Evolutionary conservation across 2,888 invertebrate species (phyloP).

Genomic region (Pocota personata): DNA sequence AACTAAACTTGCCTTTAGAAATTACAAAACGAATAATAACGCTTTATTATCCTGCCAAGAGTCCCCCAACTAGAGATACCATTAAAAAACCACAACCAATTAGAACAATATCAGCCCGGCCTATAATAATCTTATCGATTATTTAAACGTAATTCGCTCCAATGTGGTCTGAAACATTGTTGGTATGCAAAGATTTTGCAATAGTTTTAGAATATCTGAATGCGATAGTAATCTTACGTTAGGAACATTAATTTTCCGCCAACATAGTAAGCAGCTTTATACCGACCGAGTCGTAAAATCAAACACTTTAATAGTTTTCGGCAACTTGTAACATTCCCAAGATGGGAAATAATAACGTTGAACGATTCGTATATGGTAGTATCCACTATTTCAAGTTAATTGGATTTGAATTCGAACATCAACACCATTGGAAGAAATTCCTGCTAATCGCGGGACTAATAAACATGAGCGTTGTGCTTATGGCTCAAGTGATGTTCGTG

Average conservation of each 20-base stretch:
- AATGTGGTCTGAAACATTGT: neutral
- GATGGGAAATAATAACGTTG: slow-evolving; percentile 25
- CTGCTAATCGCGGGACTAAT: neutral
- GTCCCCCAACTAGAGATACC: no score
- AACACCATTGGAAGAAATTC: neutral
- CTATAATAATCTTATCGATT: no score
- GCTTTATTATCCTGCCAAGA: no score
- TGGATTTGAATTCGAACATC: slow-evolving; percentile 37
- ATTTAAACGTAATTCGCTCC: neutral
- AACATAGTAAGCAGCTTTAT: no score
- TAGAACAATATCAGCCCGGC: neutral
- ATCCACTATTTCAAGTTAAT: slow-evolving; percentile 25
- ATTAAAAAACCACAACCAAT: neutral
- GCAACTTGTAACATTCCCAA: neutral
- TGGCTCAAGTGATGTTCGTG: neutral
- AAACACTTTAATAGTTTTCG: neutral
- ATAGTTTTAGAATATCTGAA: no score
- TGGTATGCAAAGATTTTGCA: neutral
- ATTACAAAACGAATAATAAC: no score
- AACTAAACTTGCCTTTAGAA: no score
- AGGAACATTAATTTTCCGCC: neutral
- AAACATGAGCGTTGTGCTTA: neutral
- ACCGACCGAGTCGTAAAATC: no score
- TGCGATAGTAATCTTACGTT: no score
- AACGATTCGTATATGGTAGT: neutral